Conservation (phyloP, 2,888 invertebrate species). For the Coecobrya sp. region DNA sequence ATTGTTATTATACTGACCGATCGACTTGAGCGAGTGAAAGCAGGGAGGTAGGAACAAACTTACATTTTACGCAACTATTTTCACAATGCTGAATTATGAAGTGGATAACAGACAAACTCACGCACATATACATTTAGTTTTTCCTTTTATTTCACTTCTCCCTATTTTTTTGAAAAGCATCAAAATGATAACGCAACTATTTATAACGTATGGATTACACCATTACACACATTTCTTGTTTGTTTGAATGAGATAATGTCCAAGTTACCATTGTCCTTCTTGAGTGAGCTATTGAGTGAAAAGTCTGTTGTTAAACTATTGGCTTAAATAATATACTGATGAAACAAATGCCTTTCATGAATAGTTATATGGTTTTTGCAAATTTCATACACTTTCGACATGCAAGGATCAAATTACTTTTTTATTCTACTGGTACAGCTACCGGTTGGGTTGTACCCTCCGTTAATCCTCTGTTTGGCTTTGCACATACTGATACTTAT, state of each 20-base stretch:
- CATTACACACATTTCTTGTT: not conserved
- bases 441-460: not conserved
- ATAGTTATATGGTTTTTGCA: slow-evolving; percentile 50
- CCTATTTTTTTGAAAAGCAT: not conserved
- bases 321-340: not conserved
- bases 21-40: not conserved
- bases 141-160: not conserved
- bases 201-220: not conserved
- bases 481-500: slow-evolving; percentile 56
- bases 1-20: slow-evolving; percentile 3
- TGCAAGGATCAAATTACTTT: slow-evolving; percentile 68
- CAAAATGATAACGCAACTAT: not conserved
- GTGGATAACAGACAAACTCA: not conserved
- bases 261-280: not conserved
- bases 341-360: not conserved
- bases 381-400: slow-evolving; percentile 61
- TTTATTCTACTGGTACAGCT: not conserved
- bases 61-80: not conserved
- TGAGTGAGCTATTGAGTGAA: not conserved
- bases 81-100: not conserved
- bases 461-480: not conserved
- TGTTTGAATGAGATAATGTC: slow-evolving; percentile 44
- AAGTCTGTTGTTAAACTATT: not conserved
- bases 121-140: not conserved
- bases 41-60: not conserved